Conservation (phyloP, 2,888 invertebrate species). For the Agonopterix subpropinquella region DNA sequence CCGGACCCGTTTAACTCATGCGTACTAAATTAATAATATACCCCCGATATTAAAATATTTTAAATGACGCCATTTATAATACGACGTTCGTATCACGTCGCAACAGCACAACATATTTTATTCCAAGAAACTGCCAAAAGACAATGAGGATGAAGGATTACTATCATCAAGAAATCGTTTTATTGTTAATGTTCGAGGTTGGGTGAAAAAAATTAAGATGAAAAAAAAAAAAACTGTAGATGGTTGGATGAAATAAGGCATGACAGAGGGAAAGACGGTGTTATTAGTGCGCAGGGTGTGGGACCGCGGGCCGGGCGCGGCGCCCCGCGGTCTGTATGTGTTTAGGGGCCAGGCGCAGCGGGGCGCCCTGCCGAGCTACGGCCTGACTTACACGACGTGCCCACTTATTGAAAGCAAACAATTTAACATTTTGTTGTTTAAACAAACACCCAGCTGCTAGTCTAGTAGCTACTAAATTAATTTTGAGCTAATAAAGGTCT, state of each 20-base stretch:
- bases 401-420: slow-evolving; percentile 65
- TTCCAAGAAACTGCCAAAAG: slow-evolving; percentile 74
- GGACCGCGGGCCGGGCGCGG: slow-evolving; percentile 53
- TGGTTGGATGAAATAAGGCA: slow-evolving; percentile 62
- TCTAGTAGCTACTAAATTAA: too few relatives aligned
- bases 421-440: slow-evolving; percentile 64
- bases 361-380: slow-evolving; percentile 33
- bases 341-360: slow-evolving; percentile 48
- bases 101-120: slow-evolving; percentile 69
- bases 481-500: too few relatives aligned
- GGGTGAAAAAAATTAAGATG: slow-evolving; percentile 52
- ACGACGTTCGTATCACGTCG: slow-evolving; percentile 70
- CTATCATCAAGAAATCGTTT: slow-evolving; percentile 69
- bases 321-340: slow-evolving; percentile 74
- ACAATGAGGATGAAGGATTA: slow-evolving; percentile 75
- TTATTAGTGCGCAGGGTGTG: slow-evolving; percentile 59
- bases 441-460: slow-evolving; percentile 42
- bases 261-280: slow-evolving; percentile 68
- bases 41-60: slow-evolving; percentile 74
- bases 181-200: slow-evolving; percentile 65
- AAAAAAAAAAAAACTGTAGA: slow-evolving; percentile 65
- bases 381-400: slow-evolving; percentile 25
- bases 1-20: slow-evolving; percentile 61
- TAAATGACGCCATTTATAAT: slow-evolving; percentile 74
- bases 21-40: slow-evolving; percentile 74